Evolutionary conservation across 2,113 vertebrate species (phyloP).

Genomic region (Haplochromis vanheusdeni): DNA sequence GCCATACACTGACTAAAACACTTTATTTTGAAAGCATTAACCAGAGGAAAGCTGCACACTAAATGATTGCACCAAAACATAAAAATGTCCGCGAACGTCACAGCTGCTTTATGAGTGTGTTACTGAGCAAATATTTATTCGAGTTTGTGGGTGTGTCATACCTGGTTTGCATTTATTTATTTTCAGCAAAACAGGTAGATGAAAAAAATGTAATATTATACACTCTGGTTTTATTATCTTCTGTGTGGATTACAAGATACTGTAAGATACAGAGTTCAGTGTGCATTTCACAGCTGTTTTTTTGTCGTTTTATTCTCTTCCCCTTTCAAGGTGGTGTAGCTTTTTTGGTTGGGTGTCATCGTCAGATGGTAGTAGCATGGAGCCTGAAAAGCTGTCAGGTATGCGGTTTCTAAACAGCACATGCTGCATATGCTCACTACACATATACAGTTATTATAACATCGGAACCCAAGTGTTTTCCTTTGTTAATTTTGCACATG

Average conservation of each 20-base stretch:
- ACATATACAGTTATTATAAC: not conserved
- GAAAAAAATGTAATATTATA: not conserved
- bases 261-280: not conserved
- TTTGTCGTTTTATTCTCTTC: not conserved
- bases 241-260: not conserved
- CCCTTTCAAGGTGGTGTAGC: not conserved
- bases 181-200: not conserved
- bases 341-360: not conserved
- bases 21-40: not conserved
- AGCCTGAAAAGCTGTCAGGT: not conserved
- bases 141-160: not conserved
- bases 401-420: not conserved
- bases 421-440: not conserved
- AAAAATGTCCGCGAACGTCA: not conserved
- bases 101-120: not conserved
- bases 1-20: not conserved
- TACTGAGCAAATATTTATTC: not conserved
- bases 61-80: not conserved
- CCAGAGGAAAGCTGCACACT: not conserved
- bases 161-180: not conserved
- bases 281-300: not conserved
- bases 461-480: not conserved
- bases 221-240: not conserved
- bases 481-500: not conserved
- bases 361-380: not conserved